Evolutionary conservation across 2,113 vertebrate species (phyloP), one percentile per base, ranked within the genome.

Genomic region (Hippocampus comes): DNA sequence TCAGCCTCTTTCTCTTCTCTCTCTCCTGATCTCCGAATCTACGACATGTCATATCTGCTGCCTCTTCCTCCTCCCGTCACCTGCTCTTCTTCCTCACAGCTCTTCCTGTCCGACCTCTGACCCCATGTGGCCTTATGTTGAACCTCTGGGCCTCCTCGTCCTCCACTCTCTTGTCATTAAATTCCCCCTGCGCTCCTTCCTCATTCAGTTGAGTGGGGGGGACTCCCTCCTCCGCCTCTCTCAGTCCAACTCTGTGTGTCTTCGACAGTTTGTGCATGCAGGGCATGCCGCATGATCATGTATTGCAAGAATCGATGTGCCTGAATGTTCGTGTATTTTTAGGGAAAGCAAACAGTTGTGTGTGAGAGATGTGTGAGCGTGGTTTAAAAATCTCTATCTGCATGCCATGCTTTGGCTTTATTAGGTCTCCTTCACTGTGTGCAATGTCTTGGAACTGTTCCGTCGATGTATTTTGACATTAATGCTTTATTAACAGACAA

Each of bases 41-140:
- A 42, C 88, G 84, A 93, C 87, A 82, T 91, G 88, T 90, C 91
- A 88, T 86, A 86, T 91, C 91, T 82, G 74, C 72, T 88, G 91
- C 90, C 68, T 78, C 66, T 68, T 90, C 88, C 74, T 82, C 68
- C 73, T 76, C 68, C 75, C 91, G 87, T 90, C 91, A 92, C 87
- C 72, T 86, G 71, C 82, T 86, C 76, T 80, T 92, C 90, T 91
- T 93, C 90, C 84, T 92, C 87, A 85, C 90, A 91, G 92, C 91
- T 92, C 87, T 93, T 86, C 89, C 91, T 90, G 92, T 94, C 89
- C 89, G 91, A 94, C 94, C 93, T 95, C 93, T 94, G 94, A 94
- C 93, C 92, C 94, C 93, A 92, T 91, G 91, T 86, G 92, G 91
- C 90, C 90, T 95, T 93, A 92, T 92, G 91, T 91, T 92, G 93